Percentiles rank a stretch among this genome's conserved stretches.
phyloP scores from a whole-genome alignment of 2,113 vertebrate species.

The Rhagologus leucostigma region DNA sequence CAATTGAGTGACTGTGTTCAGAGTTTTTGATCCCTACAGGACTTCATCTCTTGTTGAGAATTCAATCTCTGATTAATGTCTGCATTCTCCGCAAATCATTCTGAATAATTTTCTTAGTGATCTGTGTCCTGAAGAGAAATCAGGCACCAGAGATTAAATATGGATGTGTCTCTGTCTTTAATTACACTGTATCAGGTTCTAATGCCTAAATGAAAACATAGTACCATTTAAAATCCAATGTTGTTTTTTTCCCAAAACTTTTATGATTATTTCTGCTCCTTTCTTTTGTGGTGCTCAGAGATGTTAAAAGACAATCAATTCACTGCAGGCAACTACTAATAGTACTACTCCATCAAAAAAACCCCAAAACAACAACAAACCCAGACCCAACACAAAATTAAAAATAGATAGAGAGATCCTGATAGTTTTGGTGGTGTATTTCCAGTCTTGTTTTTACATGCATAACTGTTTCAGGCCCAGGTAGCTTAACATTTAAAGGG shows the following conservation, averaged over 20 bases:
- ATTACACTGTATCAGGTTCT: background rate
- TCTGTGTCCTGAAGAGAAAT: background rate
- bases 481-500: background rate
- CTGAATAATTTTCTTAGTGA: background rate
- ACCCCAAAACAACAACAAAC: background rate
- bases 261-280: background rate
- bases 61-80: background rate
- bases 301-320: background rate
- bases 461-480: background rate
- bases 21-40: background rate
- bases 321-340: background rate
- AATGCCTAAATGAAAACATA: background rate
- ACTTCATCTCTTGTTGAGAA: background rate
- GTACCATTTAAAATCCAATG: background rate
- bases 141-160: background rate
- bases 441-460: background rate
- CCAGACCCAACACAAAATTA: background rate
- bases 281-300: background rate
- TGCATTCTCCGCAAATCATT: background rate
- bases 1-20: background rate
- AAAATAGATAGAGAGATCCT: background rate
- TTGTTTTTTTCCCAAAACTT: background rate
- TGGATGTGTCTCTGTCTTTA: background rate
- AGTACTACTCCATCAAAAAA: background rate
- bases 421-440: background rate